Evolutionary conservation across 2,888 invertebrate genomes (phyloP).

Genomic region (Lasioglossum zephyrum): DNA sequence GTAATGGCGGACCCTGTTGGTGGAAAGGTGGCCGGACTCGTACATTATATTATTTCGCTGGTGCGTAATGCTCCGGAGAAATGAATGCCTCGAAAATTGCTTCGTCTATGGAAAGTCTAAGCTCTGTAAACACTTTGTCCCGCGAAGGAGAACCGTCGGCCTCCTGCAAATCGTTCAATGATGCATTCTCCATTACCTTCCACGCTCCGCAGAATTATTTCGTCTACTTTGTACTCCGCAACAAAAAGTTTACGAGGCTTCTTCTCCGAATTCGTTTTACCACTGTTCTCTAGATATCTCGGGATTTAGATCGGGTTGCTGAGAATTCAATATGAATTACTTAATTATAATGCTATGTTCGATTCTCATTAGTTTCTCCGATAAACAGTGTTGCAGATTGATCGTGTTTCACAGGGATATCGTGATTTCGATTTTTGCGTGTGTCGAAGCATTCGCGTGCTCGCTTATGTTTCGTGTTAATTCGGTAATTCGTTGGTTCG

Average conservation of each 20-base stretch:
- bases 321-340: too few relatives aligned
- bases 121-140: slow-evolving; percentile 21
- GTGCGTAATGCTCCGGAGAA: slow-evolving; percentile 10
- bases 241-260: neutral
- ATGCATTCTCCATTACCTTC: neutral
- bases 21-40: slow-evolving; percentile 14
- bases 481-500: neutral
- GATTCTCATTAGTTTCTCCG: too few relatives aligned
- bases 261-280: neutral
- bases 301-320: too few relatives aligned
- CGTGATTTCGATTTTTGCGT: neutral
- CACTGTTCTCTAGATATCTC: neutral
- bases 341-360: too few relatives aligned
- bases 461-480: neutral
- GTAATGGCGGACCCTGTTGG: slow-evolving; percentile 49
- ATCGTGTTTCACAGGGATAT: neutral
- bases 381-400: too few relatives aligned
- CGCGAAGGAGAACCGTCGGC: neutral
- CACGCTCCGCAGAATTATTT: neutral
- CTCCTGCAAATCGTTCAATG: neutral
- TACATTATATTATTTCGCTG: slow-evolving; percentile 58
- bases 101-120: slow-evolving; percentile 23
- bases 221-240: neutral
- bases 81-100: slow-evolving; percentile 36
- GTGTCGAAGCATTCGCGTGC: neutral